Evolutionary conservation across 1,140 invertebrate genomes (phyloP), one percentile per base, ranked within the genome.

Genomic region (Drosophila burlai): DNA sequence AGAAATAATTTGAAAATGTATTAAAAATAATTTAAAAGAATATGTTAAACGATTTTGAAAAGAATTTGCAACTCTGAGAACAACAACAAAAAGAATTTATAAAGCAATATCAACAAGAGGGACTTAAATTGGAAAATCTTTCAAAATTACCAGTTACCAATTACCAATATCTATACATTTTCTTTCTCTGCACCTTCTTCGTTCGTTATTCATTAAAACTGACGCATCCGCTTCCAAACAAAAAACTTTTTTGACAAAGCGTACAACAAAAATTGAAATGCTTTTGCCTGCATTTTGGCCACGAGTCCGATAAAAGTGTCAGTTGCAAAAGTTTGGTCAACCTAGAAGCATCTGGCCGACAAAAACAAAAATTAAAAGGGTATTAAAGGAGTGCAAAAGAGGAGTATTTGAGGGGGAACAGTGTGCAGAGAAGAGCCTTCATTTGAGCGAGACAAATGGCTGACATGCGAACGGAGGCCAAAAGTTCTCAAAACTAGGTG

Each of bases 291-390:
- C 82, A 72, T 81, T 49, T 59, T 63, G 59, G 49, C 81, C 82
- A 64, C 34, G 67, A 81, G 77, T 49, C 62, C 78, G 82, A 84
- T 85, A 85, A 84, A 84, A 85, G 74, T 81, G 82, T 81, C 82
- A 81, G 78, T 50, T 68, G 31, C 76, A 62, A 63, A 83, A 85
- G 67, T 81, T 85, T 78, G 69, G 55, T 46, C 68, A 72, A 60
- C 67, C 36, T 16, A 50, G 54, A 21, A 73, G 69, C 68, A 72
- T 71, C 66, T 72, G 69, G 69, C 36, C 67, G 29, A 31, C 38
- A 73, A 71, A 45, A 60, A 73, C 36, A 60, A 52, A 29, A 73
- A 73, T 61, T 61, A 73, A 73, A 61, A 52, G 69, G 69, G 46
- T 61, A 50, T 49, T 50, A 49, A 59, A 59, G 16, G 2, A 16